Base-by-base conservation (phyloP, 2,113 vertebrate species). In the Neodon shergylaensis region DNA sequence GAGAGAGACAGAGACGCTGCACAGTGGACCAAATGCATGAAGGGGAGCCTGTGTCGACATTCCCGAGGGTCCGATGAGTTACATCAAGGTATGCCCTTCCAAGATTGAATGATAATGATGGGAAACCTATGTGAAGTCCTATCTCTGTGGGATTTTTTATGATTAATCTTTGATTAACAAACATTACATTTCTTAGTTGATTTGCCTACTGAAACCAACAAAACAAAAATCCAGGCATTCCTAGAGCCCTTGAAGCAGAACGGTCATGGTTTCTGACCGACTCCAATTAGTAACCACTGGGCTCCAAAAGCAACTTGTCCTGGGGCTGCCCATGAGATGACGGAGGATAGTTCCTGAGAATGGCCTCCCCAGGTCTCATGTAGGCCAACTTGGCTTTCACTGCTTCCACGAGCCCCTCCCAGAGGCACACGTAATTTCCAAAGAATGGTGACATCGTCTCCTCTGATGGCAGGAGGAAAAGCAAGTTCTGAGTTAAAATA, bases 171-270 rank as follows among this genome's bases (percentile, higher is more conserved):
- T 89, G 73, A 81, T 92, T 54, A 97, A 94, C 70, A 95, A 91
- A 94, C 58, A 97, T 49, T 88, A 91, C n/a, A 85, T 88, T 79
- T 95, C 68, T 91, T 87, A 26, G 39, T 93, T 77, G 78, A 97
- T 24, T 76, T 89, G 91, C 86, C 68, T 76, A 86, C 78, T 33
- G 65, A 96, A 97, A 94, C 66, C 70, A 94, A 91, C 28, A 86
- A 90, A 95, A 96, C 49, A 92, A 93, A 96, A 96, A 33, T 83
- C 78, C 95, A 91, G 85, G 78, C 97, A 97, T 97, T 97, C 94
- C 92, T 91, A 26, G 49, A 91, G 78, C 22, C 74, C 86, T 54
- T 92, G 85, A 93, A 95, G 97, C 76, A 24, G 95, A 97, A 95
- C 91, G 0, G 87, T 72, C 5, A 1, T 82, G 58, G 92, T 83